Evolutionary conservation across 2,797 vertebrate genomes (phyloP).

Genomic region (Falco peregrinus): DNA sequence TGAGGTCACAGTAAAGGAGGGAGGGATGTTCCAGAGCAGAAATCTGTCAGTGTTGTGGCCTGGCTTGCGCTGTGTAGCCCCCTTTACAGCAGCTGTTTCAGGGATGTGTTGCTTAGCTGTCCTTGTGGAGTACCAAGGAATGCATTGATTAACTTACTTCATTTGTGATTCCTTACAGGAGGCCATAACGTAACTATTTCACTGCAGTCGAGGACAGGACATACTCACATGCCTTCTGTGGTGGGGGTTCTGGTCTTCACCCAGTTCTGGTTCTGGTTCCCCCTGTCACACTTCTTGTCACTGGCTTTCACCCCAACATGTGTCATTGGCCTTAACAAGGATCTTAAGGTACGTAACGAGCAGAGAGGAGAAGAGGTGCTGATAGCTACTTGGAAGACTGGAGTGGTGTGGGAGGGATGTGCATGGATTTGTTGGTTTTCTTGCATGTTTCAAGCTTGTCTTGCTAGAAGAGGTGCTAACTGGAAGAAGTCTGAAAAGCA

Average conservation of each 20-base stretch:
- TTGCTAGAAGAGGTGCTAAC: background rate
- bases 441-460: background rate
- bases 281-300: slow-evolving; percentile 95
- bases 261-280: slow-evolving; percentile 99
- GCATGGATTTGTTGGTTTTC: background rate
- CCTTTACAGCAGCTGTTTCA: background rate
- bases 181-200: slow-evolving; percentile 98
- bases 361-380: background rate
- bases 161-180: slow-evolving; percentile 75
- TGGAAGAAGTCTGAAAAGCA: background rate
- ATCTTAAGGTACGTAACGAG: slow-evolving; percentile 88
- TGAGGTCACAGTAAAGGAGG: background rate
- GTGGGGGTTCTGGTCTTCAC: slow-evolving; percentile 98
- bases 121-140: background rate
- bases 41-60: background rate
- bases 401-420: background rate
- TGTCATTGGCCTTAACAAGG: slow-evolving; percentile 98
- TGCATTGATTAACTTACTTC: background rate
- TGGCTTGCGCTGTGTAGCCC: background rate
- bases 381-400: background rate
- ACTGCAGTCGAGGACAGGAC: slow-evolving; percentile 96
- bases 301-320: slow-evolving; percentile 96
- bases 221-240: slow-evolving; percentile 98
- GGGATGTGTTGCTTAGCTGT: background rate
- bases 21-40: background rate